These are phyloP conservation scores for Acrocephalus kingi DNA, from an alignment of 2,113 vertebrate genomes.

Conservation along the genomic window DNA sequence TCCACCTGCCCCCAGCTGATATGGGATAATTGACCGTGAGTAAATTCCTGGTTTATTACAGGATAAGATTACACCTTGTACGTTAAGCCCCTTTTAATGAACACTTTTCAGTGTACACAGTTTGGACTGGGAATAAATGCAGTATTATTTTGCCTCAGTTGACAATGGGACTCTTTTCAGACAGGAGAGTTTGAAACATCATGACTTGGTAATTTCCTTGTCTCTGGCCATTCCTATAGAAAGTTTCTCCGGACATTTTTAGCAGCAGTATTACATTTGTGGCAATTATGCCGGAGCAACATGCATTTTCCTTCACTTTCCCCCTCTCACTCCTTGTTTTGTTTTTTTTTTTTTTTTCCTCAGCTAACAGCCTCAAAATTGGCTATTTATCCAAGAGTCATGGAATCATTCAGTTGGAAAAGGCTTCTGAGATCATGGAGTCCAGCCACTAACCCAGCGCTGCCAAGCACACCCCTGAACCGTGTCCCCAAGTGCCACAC, in stretches of 20 bases:
- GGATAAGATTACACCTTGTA: neutral
- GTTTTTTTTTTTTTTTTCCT: no score
- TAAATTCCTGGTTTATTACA: conserved; percentile 16
- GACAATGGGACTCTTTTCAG: neutral
- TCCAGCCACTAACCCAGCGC: neutral
- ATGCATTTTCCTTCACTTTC: neutral
- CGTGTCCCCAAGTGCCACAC: neutral
- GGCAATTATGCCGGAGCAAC: neutral
- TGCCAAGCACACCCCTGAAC: neutral
- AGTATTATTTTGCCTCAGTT: neutral
- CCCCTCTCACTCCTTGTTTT: no score
- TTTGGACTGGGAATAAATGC: neutral
- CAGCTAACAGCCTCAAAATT: neutral
- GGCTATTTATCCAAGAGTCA: neutral
- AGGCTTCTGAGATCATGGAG: accelerated
- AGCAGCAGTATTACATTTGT: neutral
- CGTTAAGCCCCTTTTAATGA: conserved; percentile 9
- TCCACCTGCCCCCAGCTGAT: neutral
- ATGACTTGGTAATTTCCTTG: neutral
- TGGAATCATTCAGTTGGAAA: neutral
- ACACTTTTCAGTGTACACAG: neutral
- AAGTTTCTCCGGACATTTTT: neutral
- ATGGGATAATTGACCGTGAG: neutral
- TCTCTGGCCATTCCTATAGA: neutral
- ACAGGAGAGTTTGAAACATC: neutral